phyloP scores from a whole-genome alignment of 2,113 vertebrate genomes.

The Loxodonta africana region DNA sequence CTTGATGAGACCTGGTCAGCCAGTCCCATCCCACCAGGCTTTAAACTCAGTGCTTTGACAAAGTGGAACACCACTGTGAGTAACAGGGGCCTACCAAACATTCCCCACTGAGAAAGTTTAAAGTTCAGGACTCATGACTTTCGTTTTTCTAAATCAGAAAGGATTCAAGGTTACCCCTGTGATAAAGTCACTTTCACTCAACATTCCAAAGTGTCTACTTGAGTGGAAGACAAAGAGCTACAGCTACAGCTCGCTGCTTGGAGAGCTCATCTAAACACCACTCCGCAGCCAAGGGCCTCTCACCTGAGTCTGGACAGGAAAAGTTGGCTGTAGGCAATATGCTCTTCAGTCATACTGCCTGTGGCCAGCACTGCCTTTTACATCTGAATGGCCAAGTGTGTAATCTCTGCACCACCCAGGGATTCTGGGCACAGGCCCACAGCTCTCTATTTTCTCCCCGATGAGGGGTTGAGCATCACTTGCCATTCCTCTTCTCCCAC shows the following conservation, averaged over 20 bases:
- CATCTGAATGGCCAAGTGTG: background rate
- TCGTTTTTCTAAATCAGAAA: background rate
- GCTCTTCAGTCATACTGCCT: background rate
- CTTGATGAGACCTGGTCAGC: rapidly evolving
- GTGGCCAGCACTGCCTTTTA: background rate
- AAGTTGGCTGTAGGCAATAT: rapidly evolving
- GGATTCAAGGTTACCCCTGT: too few relatives aligned
- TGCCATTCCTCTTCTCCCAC: background rate
- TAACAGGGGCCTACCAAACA: rapidly evolving
- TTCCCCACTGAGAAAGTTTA: background rate
- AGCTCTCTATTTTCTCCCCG: rapidly evolving
- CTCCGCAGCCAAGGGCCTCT: rapidly evolving
- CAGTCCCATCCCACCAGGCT: too few relatives aligned
- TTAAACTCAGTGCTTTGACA: too few relatives aligned
- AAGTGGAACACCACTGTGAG: rapidly evolving
- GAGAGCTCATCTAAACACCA: rapidly evolving
- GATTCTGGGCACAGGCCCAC: too few relatives aligned
- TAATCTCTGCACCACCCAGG: too few relatives aligned
- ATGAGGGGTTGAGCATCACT: background rate
- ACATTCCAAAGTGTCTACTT: background rate
- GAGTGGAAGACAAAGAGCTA: too few relatives aligned
- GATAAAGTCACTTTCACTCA: too few relatives aligned
- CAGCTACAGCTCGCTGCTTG: rapidly evolving
- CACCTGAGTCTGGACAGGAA: rapidly evolving
- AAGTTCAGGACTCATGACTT: background rate